Conservation (phyloP, 2,888 invertebrate genomes). For the Smittia aterrima region DNA sequence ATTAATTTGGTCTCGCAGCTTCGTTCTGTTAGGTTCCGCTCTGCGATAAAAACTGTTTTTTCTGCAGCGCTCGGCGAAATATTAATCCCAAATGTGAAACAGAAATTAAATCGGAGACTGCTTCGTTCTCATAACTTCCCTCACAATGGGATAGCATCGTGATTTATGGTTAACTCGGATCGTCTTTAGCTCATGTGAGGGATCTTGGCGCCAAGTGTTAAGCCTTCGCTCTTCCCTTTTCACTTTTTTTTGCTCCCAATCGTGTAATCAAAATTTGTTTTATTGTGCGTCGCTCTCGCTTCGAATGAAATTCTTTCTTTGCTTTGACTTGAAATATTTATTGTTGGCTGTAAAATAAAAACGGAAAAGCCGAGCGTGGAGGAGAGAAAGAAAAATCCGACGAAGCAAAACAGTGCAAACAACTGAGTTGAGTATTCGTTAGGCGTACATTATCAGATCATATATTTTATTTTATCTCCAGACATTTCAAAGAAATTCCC, state of each 20-base stretch:
- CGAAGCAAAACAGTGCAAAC: too few species aligned
- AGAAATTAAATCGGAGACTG: not conserved
- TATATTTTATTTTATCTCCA: conserved; percentile 24
- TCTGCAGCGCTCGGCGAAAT: not conserved
- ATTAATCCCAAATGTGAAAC: not conserved
- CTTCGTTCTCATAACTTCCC: not conserved
- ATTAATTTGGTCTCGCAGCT: not conserved
- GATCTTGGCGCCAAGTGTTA: conserved; percentile 8
- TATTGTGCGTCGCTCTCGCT: not conserved
- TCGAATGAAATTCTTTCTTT: conserved; percentile 7
- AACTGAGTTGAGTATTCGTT: conserved; percentile 9
- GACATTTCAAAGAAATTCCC: conserved; percentile 6
- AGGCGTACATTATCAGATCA: conserved; percentile 32
- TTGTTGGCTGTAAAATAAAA: not conserved
- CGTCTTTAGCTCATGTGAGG: not conserved
- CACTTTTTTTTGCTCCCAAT: not conserved
- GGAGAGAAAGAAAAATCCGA: not conserved
- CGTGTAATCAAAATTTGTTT: conserved; percentile 9
- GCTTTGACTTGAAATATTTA: not conserved
- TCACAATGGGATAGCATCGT: not conserved
- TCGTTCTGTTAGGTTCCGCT: not conserved
- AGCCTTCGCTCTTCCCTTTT: not conserved
- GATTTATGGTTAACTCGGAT: not conserved
- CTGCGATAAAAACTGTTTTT: not conserved
- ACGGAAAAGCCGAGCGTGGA: not conserved